A percentile compares a stretch with the other conserved stretches of the same genome.
These are phyloP conservation scores for Ciona savignyi DNA, from an alignment of 23 tunicate species.

Conservation along the genomic window DNA sequence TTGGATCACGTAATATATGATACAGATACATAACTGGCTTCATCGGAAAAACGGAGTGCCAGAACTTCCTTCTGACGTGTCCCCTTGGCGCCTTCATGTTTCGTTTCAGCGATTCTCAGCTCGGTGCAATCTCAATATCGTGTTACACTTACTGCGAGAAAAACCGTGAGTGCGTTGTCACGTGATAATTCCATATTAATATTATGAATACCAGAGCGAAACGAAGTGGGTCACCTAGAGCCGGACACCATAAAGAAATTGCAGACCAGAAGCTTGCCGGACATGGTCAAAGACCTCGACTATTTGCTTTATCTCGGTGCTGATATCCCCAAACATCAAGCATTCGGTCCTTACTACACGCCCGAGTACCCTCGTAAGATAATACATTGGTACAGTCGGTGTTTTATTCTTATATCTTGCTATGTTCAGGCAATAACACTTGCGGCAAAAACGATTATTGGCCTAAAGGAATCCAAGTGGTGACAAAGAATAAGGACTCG, in stretches of 20 bases:
- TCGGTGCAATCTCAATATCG: constrained; percentile 79
- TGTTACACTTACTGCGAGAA: constrained; percentile 31
- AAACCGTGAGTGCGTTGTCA: background rate
- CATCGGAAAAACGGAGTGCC: constrained; percentile 69
- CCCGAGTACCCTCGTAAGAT: too few species aligned
- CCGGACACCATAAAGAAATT: constrained; percentile 60
- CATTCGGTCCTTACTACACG: constrained; percentile 12
- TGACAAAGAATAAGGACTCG: background rate
- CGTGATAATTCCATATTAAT: background rate
- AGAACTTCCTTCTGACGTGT: constrained; percentile 21
- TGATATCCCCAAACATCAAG: constrained; percentile 54
- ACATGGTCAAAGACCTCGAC: constrained; percentile 73
- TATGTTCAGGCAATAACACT: too few species aligned
- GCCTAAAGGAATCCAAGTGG: background rate
- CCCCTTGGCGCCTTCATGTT: constrained; percentile 69
- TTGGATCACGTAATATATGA: too few species aligned
- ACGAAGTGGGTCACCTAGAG: constrained; percentile 58
- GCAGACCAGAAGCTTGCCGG: constrained; percentile 57
- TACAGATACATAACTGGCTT: too few species aligned
- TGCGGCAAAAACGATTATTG: background rate
- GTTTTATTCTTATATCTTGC: too few species aligned
- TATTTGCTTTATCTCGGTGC: constrained; percentile 60
- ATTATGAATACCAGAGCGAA: background rate
- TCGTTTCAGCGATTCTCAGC: constrained; percentile 84
- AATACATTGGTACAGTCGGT: too few species aligned